These are phyloP conservation scores for Spheniscus humboldti DNA, from an alignment of 2,797 vertebrate species.

Conservation along the genomic window DNA sequence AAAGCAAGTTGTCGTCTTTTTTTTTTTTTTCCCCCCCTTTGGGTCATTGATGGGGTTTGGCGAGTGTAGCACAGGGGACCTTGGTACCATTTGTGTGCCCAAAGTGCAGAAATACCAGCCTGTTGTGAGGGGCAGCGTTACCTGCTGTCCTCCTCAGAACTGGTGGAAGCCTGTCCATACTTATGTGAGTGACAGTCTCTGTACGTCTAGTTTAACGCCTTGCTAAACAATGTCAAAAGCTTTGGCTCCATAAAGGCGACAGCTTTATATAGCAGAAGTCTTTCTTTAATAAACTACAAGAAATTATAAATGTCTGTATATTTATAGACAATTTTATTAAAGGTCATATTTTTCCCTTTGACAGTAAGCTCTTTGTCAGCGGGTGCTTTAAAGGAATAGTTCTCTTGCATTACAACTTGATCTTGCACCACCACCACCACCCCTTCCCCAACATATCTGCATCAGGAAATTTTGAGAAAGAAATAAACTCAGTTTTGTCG, in stretches of 20 bases:
- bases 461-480: background rate
- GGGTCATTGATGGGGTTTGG: background rate
- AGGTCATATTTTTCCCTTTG: background rate
- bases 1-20: background rate
- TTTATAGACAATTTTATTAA: background rate
- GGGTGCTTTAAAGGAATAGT: background rate
- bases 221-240: background rate
- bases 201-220: background rate
- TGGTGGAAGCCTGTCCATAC: background rate
- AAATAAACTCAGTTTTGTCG: background rate
- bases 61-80: background rate
- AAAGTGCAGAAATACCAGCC: background rate
- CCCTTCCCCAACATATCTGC: background rate
- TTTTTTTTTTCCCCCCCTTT: background rate
- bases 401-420: background rate
- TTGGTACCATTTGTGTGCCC: background rate
- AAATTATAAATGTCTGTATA: background rate
- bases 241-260: background rate
- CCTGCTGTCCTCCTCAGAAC: background rate
- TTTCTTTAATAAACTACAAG: background rate
- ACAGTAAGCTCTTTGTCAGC: background rate
- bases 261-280: background rate
- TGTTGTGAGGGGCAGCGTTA: background rate
- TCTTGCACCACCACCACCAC: background rate
- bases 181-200: accelerated